Base-by-base conservation (phyloP, 2,113 vertebrate genomes). In the Empidonax alnorum region DNA sequence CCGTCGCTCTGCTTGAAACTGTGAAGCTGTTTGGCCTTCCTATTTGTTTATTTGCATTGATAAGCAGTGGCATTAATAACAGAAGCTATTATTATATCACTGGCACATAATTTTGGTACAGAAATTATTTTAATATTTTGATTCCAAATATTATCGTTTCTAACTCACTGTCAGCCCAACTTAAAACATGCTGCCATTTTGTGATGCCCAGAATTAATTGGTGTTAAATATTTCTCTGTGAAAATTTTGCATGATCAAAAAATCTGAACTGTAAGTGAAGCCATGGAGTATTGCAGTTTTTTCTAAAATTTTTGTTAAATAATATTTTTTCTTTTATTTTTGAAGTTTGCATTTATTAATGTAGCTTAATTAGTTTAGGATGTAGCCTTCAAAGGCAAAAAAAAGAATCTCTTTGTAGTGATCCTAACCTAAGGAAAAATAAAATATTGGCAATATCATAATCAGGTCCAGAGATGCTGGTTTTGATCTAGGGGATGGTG, bases 121-220 rank as follows among this genome's bases (percentile, higher is more conserved):
- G 47, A 76, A 78, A 46, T 92, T 75, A 33, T 61, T 94, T 89
- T 79, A 30, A 76, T 33, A 49, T 72, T 58, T 6, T 56, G 5
- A 35, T 37, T 39, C 14, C 42, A 37, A 50, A 66, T 75, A 37
- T 27, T 44, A 3, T 19, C 0, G 0, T 37, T 68, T 87, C 67
- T 46, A 58, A 75, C 58, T 92, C 13, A 2, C 23, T 63, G 30
- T 71, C 65, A 87, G 28, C 49, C 42, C 68, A 28, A 35, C n/a
- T 74, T 75, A 53, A 82, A 89, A 53, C 20, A 49, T 1, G 2
- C 67, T 56, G 46, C 42, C 14, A 16, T 50, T 74, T 81, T 59
- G 35, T 27, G n/a, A 63, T 84, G 52, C 30, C 33, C 52, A 81
- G 37, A 66, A 85, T 69, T 82, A 14, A 42, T 17, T 3, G 0